phyloP scores from a whole-genome alignment of 2,797 vertebrate genomes.

The Schizopygopsis pylzovi region DNA sequence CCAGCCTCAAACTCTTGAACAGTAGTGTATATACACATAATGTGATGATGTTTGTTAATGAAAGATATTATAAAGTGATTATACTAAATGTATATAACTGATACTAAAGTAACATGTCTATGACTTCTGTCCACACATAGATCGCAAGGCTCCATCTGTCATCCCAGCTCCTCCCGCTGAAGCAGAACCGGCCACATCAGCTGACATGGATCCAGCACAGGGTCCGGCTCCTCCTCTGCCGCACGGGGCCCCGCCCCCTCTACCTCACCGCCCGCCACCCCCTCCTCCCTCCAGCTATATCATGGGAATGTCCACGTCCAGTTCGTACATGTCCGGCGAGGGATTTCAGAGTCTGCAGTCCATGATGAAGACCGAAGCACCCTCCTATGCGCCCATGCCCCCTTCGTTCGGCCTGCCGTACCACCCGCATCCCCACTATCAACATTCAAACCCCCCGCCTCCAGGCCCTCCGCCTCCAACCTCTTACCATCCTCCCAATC shows the following conservation, averaged over 20 bases:
- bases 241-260: constrained; percentile 88
- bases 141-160: constrained; percentile 84
- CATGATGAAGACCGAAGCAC: constrained; percentile 95
- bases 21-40: neutral
- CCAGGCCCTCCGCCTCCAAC: constrained; percentile 84
- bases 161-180: constrained; percentile 81
- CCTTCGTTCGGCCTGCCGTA: constrained; percentile 87
- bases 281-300: constrained; percentile 89
- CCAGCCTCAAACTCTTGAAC: neutral
- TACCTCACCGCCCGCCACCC: constrained; percentile 89
- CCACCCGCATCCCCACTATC: constrained; percentile 82
- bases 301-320: constrained; percentile 93
- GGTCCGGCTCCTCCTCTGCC: constrained; percentile 86
- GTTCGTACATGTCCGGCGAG: constrained; percentile 97
- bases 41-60: neutral
- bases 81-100: neutral
- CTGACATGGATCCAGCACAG: constrained; percentile 81
- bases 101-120: neutral
- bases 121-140: constrained; percentile 66
- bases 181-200: constrained; percentile 82
- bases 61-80: neutral
- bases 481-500: constrained; percentile 79
- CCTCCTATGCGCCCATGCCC: constrained; percentile 87
- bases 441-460: constrained; percentile 84
- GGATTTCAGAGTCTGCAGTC: constrained; percentile 96